Evolutionary conservation across 2,888 invertebrate species (phyloP).

Genomic region (Frankliniella intonsa): DNA sequence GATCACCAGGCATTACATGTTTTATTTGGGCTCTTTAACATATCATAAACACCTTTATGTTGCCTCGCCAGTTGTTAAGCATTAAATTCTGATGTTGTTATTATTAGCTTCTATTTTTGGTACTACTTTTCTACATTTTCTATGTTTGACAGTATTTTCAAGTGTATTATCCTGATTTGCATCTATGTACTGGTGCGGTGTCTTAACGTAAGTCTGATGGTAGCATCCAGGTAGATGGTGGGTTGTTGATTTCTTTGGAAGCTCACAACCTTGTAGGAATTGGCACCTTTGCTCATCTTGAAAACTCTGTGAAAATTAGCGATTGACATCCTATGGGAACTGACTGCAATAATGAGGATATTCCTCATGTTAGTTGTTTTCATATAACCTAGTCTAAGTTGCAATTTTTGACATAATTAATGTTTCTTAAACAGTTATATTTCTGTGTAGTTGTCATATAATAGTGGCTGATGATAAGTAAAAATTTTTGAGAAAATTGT

Average conservation of each 20-base stretch:
- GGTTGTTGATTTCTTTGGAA: background rate
- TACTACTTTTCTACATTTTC: constrained; percentile 27
- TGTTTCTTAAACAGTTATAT: background rate
- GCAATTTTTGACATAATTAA: background rate
- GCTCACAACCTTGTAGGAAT: background rate
- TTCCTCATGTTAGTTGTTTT: constrained; percentile 13
- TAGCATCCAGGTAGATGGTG: background rate
- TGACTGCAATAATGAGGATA: constrained; percentile 7
- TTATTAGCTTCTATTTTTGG: constrained; percentile 21
- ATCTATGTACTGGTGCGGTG: constrained; percentile 3
- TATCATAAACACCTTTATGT: background rate
- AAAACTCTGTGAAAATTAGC: background rate
- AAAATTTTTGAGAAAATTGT: too few species aligned
- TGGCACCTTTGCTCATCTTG: background rate
- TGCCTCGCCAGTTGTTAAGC: background rate
- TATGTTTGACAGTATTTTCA: constrained; percentile 27
- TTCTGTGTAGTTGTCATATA: too few species aligned
- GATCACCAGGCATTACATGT: background rate
- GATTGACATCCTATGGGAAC: background rate
- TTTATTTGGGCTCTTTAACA: constrained; percentile 1
- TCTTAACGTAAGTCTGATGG: constrained; percentile 17
- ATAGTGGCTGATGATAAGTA: too few species aligned
- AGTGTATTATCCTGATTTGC: constrained; percentile 20
- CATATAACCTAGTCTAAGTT: constrained; percentile 1
- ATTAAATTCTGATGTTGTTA: background rate